phyloP scores from a whole-genome alignment of 1,140 invertebrate genomes.

The Sminthurides bifidus region DNA sequence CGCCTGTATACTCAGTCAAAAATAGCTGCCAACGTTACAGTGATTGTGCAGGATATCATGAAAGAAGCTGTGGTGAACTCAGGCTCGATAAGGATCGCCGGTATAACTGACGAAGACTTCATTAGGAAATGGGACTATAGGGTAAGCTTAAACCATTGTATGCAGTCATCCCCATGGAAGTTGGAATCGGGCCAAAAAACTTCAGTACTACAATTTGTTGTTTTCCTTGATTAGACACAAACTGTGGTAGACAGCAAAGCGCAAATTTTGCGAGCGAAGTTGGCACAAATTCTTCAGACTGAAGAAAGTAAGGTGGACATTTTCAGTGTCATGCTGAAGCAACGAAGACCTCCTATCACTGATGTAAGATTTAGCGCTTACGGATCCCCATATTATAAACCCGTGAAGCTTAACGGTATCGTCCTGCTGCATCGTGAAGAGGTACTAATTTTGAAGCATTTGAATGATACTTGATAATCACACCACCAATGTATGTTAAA shows the following conservation, averaged over 20 bases:
- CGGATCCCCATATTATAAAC: constrained; percentile 89
- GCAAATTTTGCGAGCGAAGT: constrained; percentile 74
- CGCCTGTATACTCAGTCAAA: constrained; percentile 83
- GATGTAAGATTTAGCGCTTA: constrained; percentile 90
- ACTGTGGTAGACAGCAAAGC: constrained; percentile 71
- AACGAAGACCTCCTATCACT: constrained; percentile 73
- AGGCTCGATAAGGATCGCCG: constrained; percentile 80
- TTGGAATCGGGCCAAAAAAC: neutral
- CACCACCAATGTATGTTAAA: neutral
- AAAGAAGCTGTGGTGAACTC: constrained; percentile 91
- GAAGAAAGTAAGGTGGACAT: constrained; percentile 84
- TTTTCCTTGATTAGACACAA: constrained; percentile 45
- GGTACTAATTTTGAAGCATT: constrained; percentile 37
- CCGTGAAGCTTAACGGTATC: constrained; percentile 83
- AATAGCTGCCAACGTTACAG: constrained; percentile 81
- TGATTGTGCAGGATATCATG: constrained; percentile 83
- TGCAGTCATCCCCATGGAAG: neutral
- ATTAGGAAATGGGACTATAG: constrained; percentile 87
- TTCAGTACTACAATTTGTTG: neutral
- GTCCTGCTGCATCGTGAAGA: constrained; percentile 85
- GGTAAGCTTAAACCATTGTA: constrained; percentile 35
- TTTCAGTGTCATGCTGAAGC: constrained; percentile 80
- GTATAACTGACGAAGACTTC: constrained; percentile 72
- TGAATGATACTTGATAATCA: neutral
- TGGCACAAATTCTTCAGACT: constrained; percentile 69